These are phyloP conservation scores for Amphiprion percula DNA, from an alignment of 2,113 vertebrate genomes.

Conservation along the genomic window DNA sequence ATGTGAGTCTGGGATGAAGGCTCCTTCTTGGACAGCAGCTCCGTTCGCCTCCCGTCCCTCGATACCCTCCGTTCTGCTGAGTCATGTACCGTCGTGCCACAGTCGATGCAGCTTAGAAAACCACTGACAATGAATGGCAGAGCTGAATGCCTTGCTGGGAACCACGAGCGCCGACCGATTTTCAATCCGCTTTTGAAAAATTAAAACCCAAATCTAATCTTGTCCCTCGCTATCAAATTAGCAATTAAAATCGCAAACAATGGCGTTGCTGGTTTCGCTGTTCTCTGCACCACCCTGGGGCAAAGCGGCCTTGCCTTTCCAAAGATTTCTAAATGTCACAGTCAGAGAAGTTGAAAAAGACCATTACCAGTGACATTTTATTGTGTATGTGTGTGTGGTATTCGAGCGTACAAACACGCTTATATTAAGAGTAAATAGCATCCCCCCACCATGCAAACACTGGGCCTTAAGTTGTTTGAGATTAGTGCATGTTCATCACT, in stretches of 20 bases:
- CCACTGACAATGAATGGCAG: conserved; percentile 36
- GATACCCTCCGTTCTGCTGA: conserved; percentile 47
- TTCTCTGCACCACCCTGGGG: conserved; percentile 57
- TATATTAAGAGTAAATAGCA: conserved; percentile 29
- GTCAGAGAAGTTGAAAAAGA: conserved; percentile 71
- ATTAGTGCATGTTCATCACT: conserved; percentile 45
- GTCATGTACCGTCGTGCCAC: conserved; percentile 48
- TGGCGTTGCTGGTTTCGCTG: conserved; percentile 52
- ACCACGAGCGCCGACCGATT: conserved; percentile 30
- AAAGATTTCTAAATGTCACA: conserved; percentile 81
- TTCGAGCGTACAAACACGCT: conserved; percentile 43
- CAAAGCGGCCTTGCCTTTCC: conserved; percentile 48
- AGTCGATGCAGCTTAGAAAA: conserved; percentile 51
- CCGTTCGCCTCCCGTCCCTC: conserved; percentile 4
- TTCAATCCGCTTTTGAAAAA: conserved; percentile 52
- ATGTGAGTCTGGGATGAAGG: conserved; percentile 18
- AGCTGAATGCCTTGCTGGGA: conserved; percentile 39
- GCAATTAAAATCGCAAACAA: conserved; percentile 77
- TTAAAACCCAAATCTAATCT: conserved; percentile 72
- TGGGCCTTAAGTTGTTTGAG: conserved; percentile 41
- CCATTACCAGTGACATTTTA: conserved; percentile 79
- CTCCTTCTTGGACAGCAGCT: conserved; percentile 1
- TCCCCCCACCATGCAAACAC: conserved; percentile 45
- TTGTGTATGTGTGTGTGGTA: conserved; percentile 46
- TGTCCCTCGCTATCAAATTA: conserved; percentile 73